Base-by-base conservation (phyloP, 2,797 vertebrate genomes). In the Notamacropus eugenii region DNA sequence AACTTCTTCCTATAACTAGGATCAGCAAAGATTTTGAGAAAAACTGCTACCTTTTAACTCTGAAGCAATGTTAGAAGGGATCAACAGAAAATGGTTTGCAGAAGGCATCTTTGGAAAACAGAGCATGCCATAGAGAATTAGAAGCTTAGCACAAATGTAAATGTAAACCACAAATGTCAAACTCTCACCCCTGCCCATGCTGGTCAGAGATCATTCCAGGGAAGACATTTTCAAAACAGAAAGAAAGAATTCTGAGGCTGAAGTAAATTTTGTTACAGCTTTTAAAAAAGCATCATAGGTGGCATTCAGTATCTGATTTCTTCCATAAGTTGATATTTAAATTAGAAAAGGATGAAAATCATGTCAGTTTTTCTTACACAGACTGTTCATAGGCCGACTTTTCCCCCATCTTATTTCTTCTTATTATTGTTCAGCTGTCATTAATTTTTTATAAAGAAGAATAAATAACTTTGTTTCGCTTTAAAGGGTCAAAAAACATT, bases 51-150 rank as follows among this genome's bases (percentile, higher is more conserved):
- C 62, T 95, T 95, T 91, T 95, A 74, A 52, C 93, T 95, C 91
- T 96, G 95, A 82, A 67, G 95, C 94, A 96, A 59, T 94, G 94
- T 82, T 92, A 91, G 57, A 93, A 95, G 91, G 82, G 82, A 91
- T 93, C 95, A 90, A 91, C 95, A 8, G 90, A 95, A 96, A 96
- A 95, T 87, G 55, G 95, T 96, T 96, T 96, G 55, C 91, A 93
- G 92, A 91, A 74, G 67, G 9, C 90, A 56, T 93, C 95, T 92
- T 93, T 31, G 40, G 87, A 58, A 93, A 91, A 95, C 57, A 92
- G 0, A 74, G 93, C 90, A 92, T 94, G 87, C 40, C 94, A 62
- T 90, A 54, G 52, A 62, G 28, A 95, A 93, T 67, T 90, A 91
- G 52, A 55, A 93, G 92, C 92, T 92, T 31, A 22, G 10, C 40